Evolutionary conservation across 2,888 invertebrate genomes (phyloP).

Genomic region (Harmothoe impar): DNA sequence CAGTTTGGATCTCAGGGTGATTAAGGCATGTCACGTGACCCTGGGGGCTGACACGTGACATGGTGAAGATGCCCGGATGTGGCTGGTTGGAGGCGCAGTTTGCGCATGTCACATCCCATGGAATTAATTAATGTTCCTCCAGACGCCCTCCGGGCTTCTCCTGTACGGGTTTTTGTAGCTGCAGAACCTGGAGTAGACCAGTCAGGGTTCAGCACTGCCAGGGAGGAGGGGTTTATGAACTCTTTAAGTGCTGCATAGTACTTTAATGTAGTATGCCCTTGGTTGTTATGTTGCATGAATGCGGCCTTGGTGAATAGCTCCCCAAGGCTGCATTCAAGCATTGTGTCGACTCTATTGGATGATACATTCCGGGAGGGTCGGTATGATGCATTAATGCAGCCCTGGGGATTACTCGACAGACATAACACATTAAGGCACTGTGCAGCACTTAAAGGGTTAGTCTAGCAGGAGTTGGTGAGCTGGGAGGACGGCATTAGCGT

Average conservation of each 20-base stretch:
- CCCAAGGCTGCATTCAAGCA: no score
- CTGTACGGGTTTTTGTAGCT: not conserved
- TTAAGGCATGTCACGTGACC: conserved; percentile 45
- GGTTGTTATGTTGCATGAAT: no score
- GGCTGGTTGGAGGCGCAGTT: conserved; percentile 7
- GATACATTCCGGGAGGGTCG: no score
- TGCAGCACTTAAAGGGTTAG: not conserved
- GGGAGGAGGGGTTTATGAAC: no score
- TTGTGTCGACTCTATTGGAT: no score
- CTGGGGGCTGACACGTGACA: not conserved
- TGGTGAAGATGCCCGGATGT: conserved; percentile 33
- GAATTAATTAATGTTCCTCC: conserved; percentile 45
- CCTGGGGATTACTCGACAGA: no score
- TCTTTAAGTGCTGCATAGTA: no score
- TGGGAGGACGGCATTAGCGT: not conserved
- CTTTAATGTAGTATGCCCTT: no score
- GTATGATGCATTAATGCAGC: no score
- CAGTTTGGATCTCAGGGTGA: conserved; percentile 34
- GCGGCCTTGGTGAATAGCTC: no score
- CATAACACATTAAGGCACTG: no score
- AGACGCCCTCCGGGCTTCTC: not conserved
- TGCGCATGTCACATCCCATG: conserved; percentile 29
- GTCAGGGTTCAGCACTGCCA: not conserved
- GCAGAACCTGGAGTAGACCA: no score
- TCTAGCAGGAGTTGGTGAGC: not conserved